phyloP scores from a whole-genome alignment of 2,888 invertebrate genomes.

The Drosophila niveifrons region DNA sequence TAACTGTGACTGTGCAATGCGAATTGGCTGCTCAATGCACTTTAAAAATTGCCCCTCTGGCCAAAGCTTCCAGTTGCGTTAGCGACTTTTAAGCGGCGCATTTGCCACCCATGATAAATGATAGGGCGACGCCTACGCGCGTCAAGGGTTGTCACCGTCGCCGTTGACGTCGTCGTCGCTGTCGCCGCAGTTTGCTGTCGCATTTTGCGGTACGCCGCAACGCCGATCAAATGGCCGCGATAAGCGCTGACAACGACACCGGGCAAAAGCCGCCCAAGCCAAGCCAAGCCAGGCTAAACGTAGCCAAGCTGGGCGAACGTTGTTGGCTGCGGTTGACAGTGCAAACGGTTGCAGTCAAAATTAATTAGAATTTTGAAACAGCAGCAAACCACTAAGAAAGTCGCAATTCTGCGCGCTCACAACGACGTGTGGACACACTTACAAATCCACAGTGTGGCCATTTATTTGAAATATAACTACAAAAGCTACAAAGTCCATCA shows the following conservation, averaged over 20 bases:
- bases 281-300: slow-evolving; percentile 42
- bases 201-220: slow-evolving; percentile 74
- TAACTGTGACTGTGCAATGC: slow-evolving; percentile 56
- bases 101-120: slow-evolving; percentile 70
- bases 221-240: slow-evolving; percentile 74
- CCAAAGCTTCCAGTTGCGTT: slow-evolving; percentile 23
- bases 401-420: not conserved
- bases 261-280: not conserved
- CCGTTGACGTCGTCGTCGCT: slow-evolving; percentile 26
- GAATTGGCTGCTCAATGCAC: slow-evolving; percentile 50
- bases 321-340: slow-evolving; percentile 71
- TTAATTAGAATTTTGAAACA: slow-evolving; percentile 79
- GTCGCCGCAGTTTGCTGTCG: slow-evolving; percentile 48
- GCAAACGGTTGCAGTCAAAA: slow-evolving; percentile 80
- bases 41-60: slow-evolving; percentile 57
- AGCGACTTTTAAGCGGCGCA: slow-evolving; percentile 46
- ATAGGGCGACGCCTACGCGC: slow-evolving; percentile 73
- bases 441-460: not conserved
- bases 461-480: no score
- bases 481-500: no score
- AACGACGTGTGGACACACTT: slow-evolving; percentile 29
- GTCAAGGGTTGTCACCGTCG: slow-evolving; percentile 70
- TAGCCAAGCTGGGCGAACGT: no score
- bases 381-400: slow-evolving; percentile 27
- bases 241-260: slow-evolving; percentile 64